phyloP scores from a whole-genome alignment of 2,888 invertebrate species.

The Diarsia dahlii region DNA sequence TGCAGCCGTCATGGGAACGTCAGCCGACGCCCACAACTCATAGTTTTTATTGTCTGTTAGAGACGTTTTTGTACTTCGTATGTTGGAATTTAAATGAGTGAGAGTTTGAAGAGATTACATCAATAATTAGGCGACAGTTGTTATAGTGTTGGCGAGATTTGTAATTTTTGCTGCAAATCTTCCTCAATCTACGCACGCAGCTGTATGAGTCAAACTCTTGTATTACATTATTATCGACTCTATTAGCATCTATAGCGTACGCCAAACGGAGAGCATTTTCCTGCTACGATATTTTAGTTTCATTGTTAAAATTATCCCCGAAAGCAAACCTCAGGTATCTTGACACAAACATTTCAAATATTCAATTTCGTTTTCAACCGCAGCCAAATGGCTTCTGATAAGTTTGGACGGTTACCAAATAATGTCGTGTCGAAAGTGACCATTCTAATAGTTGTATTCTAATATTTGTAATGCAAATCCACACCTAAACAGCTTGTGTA shows the following conservation, averaged over 20 bases:
- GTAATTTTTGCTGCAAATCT: conserved; percentile 20
- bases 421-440: conserved; percentile 77
- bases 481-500: conserved; percentile 74
- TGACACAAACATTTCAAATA: conserved; percentile 49
- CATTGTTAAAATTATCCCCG: conserved; percentile 41
- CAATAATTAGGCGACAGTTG: conserved; percentile 29
- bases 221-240: conserved; percentile 17
- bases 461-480: conserved; percentile 85
- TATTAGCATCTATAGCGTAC: conserved; percentile 12
- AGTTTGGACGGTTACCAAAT: conserved; percentile 69
- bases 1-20: conserved; percentile 81
- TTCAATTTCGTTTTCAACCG: conserved; percentile 66
- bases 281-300: conserved; percentile 33
- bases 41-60: conserved; percentile 67
- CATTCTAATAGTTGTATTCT: conserved; percentile 68
- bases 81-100: conserved; percentile 66
- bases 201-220: not conserved
- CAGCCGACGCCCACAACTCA: conserved; percentile 71
- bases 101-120: conserved; percentile 63
- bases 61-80: conserved; percentile 54
- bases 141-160: conserved; percentile 21
- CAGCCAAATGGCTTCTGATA: conserved; percentile 59
- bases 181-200: not conserved
- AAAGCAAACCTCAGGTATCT: conserved; percentile 46
- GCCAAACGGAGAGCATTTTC: conserved; percentile 19